A percentile compares a stretch with the other conserved stretches of the same genome.
Conservation (phyloP, 1,140 invertebrate genomes). For the Pseudomyrmex sp. region DNA sequence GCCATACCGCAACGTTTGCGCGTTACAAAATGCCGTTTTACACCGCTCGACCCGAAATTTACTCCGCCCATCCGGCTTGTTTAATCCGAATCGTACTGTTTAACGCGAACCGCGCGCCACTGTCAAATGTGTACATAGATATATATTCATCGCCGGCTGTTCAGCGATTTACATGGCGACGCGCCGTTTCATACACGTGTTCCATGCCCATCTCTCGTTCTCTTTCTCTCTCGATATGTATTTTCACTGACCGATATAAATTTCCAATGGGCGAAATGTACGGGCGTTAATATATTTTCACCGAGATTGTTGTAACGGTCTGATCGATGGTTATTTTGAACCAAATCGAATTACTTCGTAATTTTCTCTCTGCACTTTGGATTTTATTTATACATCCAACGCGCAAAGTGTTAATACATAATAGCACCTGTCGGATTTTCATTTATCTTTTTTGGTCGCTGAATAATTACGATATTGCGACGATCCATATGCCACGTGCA, state of each 20-base stretch:
- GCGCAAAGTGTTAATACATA: conserved; percentile 28
- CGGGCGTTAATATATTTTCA: conserved; percentile 12
- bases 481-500: not conserved
- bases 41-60: conserved; percentile 65
- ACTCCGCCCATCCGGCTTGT: conserved; percentile 45
- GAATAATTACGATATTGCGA: conserved; percentile 24
- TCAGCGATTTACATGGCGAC: conserved; percentile 36
- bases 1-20: conserved; percentile 55
- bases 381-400: conserved; percentile 4
- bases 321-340: conserved; percentile 25
- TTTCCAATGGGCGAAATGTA: conserved; percentile 8
- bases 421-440: conserved; percentile 29
- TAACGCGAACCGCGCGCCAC: conserved; percentile 47
- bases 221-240: conserved; percentile 20
- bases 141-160: not conserved
- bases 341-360: conserved; percentile 37
- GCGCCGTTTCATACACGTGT: not conserved
- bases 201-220: not conserved
- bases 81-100: conserved; percentile 63
- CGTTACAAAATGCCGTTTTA: conserved; percentile 81
- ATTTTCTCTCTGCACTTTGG: conserved; percentile 3
- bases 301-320: conserved; percentile 7
- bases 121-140: conserved; percentile 26
- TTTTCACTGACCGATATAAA: conserved; percentile 48
- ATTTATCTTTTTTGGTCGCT: conserved; percentile 24